Conservation (phyloP, 2,797 vertebrate species). For the Hoplostethus mediterraneus region DNA sequence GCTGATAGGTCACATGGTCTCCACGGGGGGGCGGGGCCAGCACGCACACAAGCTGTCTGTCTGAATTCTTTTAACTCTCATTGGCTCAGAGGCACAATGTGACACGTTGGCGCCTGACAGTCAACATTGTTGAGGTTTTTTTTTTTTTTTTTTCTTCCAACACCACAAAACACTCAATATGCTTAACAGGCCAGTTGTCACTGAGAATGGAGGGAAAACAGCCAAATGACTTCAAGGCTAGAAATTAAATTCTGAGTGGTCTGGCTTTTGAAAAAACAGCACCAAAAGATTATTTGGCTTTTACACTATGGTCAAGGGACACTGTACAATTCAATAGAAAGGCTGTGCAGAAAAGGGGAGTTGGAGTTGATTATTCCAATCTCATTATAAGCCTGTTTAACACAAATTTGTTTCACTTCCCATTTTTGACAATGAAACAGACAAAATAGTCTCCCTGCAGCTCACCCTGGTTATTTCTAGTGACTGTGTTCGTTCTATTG, state of each 20-base stretch:
- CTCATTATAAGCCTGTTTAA: too few relatives aligned
- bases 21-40: slow-evolving; percentile 1
- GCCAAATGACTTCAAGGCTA: background rate
- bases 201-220: slow-evolving; percentile 6
- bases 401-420: too few relatives aligned
- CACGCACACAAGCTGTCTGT: slow-evolving; percentile 15
- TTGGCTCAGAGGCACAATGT: slow-evolving; percentile 51
- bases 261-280: background rate
- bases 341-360: too few relatives aligned
- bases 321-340: too few relatives aligned
- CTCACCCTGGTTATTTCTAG: background rate
- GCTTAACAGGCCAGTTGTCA: background rate
- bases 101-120: slow-evolving; percentile 34
- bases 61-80: slow-evolving; percentile 48
- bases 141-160: background rate
- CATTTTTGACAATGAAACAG: background rate
- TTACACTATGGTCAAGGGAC: too few relatives aligned
- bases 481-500: background rate
- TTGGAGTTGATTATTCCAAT: too few relatives aligned
- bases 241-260: background rate
- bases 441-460: background rate
- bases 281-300: background rate
- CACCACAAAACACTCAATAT: background rate
- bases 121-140: slow-evolving; percentile 21
- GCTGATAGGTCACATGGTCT: slow-evolving; percentile 38